These are phyloP conservation scores for Macquaria australasica DNA, from an alignment of 2,113 vertebrate species.

Conservation along the genomic window DNA sequence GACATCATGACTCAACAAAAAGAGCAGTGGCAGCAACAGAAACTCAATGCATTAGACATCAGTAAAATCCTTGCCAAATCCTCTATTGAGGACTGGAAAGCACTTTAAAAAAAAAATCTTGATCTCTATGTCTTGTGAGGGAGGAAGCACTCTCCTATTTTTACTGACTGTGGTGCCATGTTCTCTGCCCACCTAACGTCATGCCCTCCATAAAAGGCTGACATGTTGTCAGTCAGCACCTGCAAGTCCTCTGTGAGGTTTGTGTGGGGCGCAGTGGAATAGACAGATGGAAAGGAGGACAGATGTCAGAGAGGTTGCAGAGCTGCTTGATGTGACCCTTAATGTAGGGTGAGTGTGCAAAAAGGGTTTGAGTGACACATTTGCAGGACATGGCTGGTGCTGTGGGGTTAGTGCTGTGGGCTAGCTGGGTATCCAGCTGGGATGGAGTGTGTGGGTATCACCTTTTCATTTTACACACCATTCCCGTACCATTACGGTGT, in stretches of 20 bases:
- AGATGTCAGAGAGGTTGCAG: constrained; percentile 19
- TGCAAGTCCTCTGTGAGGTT: constrained; percentile 32
- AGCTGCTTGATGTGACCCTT: constrained; percentile 41
- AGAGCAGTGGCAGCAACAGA: background rate
- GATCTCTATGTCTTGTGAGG: background rate
- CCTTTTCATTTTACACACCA: constrained; percentile 14
- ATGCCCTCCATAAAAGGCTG: constrained; percentile 25
- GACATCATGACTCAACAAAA: constrained; percentile 17
- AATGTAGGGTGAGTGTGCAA: constrained; percentile 31
- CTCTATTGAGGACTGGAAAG: background rate
- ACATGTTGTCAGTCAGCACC: constrained; percentile 45
- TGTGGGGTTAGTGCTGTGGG: constrained; percentile 16
- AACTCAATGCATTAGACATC: background rate
- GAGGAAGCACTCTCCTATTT: background rate
- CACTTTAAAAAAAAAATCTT: background rate
- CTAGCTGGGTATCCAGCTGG: background rate
- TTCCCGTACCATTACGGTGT: constrained; percentile 3
- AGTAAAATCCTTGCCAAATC: background rate
- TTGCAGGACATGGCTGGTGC: constrained; percentile 5
- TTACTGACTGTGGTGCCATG: constrained; percentile 12
- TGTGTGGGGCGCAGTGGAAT: background rate
- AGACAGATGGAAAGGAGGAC: constrained; percentile 24
- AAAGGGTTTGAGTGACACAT: constrained; percentile 41
- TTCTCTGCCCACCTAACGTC: constrained; percentile 19
- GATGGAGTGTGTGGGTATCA: constrained; percentile 4